Base-by-base conservation (phyloP, 2,113 vertebrate genomes). In the Dryoscopus gambensis region DNA sequence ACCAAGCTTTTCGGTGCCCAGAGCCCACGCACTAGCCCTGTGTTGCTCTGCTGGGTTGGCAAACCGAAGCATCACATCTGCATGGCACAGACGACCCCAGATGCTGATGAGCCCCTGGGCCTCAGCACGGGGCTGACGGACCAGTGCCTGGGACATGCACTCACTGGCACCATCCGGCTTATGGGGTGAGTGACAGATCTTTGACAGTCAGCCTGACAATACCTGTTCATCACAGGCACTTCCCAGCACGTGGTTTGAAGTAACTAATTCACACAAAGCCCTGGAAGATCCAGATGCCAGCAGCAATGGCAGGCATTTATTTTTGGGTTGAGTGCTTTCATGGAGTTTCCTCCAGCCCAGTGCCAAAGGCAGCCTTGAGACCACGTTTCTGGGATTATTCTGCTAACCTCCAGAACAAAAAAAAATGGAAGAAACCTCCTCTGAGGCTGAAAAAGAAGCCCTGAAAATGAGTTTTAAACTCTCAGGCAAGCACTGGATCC, bases 341-440 rank as follows among this genome's bases (percentile, higher is more conserved):
- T 5, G 21, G 53, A 60, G 30, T 71, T 64, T 68, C 23, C 23
- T 88, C 50, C 52, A 92, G 55, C 46, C 40, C 46, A 16, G 24
- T 53, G 55, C 21, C 57, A 60, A 79, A 93, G n/a, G 30, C 56
- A 93, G 63, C 42, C 33, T 10, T 27, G 53, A 64, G 53, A 23
- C 19, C 1, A 0, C 28, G n/a, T 25, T 86, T 59, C 63, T 79
- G 75, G 42, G 33, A 56, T 83, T 85, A n/a, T 67, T 33, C 37
- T 67, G 27, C 55, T 85, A 64, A 79, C 11, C 13, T 79, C 46
- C 37, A 64, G 40, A 69, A 65, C 4, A 37, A 60, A 76, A 60
- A 76, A 76, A 62, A 31, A 27, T 7, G 0, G 5, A 17, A 46
- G 35, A 21, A 3, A 0, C 4, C 15, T 46, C 35, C 39, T 46